Evolutionary conservation across 2,113 vertebrate species (phyloP).

Genomic region (Bubalus kerabau): DNA sequence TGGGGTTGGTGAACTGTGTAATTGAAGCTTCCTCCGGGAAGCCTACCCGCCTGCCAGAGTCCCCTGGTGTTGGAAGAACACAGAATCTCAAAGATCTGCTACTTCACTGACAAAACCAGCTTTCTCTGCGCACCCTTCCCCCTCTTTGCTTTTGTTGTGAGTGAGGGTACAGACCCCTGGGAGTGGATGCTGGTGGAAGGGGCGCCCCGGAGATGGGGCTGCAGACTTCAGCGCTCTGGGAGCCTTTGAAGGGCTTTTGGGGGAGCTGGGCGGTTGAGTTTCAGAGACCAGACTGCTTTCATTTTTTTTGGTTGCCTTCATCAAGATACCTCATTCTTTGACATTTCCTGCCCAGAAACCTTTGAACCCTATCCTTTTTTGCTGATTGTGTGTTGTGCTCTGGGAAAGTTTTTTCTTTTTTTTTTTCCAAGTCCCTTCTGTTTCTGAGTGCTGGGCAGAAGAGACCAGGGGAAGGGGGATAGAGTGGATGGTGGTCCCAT

Average conservation of each 20-base stretch:
- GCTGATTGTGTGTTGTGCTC: neutral
- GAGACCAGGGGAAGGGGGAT: fast-evolving
- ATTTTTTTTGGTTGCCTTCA: neutral
- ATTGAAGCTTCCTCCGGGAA: neutral
- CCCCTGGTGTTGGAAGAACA: neutral
- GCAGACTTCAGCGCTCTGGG: fast-evolving
- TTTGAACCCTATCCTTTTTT: neutral
- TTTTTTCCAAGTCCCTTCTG: too few species aligned
- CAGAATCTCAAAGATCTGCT: neutral
- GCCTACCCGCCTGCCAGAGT: fast-evolving
- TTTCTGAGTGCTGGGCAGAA: neutral
- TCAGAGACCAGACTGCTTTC: neutral
- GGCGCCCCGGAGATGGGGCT: neutral
- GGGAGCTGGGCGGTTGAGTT: neutral
- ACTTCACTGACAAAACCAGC: neutral
- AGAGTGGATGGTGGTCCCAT: fast-evolving
- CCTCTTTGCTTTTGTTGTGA: neutral
- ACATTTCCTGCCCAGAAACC: constrained; percentile 41
- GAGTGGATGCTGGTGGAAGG: neutral
- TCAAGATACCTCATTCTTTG: neutral
- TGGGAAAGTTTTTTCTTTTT: neutral
- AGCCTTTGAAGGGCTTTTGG: neutral
- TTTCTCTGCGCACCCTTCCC: fast-evolving
- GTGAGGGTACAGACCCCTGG: neutral
- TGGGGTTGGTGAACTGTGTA: fast-evolving